Evolutionary conservation across 2,113 vertebrate genomes (phyloP).

Genomic region (Oreocharis arfaki): DNA sequence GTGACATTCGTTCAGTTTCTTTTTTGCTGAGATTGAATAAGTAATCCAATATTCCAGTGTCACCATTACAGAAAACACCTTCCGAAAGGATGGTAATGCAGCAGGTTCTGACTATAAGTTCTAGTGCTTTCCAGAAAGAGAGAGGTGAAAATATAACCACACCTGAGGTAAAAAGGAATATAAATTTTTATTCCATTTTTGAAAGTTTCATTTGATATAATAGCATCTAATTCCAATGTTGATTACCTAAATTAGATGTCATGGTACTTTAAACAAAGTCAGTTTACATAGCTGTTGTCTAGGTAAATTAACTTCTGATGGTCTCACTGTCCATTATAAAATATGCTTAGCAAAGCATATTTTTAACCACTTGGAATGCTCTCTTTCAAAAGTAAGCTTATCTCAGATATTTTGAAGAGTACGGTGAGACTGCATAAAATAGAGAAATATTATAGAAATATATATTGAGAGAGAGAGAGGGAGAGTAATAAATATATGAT

Average conservation of each 20-base stretch:
- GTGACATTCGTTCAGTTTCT: neutral
- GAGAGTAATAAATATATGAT: neutral
- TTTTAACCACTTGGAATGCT: neutral
- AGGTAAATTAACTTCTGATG: neutral
- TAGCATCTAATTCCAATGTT: neutral
- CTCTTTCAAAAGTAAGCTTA: neutral
- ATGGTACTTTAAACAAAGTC: neutral
- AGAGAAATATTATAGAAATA: neutral
- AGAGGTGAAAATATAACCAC: neutral
- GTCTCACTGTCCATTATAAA: neutral
- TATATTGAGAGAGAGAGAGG: neutral
- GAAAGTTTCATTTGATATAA: neutral
- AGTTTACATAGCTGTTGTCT: neutral
- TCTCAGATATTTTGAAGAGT: neutral
- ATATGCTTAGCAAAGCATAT: neutral
- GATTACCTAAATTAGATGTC: neutral
- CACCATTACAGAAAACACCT: neutral
- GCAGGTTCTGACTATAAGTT: neutral
- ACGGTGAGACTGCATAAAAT: neutral
- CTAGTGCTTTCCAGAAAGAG: neutral
- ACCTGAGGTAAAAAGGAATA: neutral
- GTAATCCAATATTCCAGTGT: neutral
- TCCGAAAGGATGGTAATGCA: neutral
- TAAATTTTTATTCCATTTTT: neutral
- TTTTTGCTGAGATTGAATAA: neutral